Base-by-base conservation (phyloP, 2,797 vertebrate species). In the Cetoscarus ocellatus region DNA sequence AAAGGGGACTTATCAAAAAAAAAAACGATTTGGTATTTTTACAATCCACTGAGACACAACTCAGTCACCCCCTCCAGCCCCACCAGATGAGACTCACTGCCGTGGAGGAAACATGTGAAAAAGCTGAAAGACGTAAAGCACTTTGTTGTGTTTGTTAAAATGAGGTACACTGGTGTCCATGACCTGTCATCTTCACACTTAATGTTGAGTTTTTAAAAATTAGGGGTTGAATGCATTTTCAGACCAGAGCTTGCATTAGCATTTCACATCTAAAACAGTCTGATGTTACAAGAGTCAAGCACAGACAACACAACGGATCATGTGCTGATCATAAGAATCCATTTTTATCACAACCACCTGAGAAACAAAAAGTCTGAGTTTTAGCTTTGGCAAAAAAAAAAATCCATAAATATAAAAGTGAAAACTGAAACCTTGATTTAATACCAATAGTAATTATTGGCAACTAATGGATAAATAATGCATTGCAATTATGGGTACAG, bases 351-450 rank as follows among this genome's bases (percentile, higher is more conserved):
- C n/a, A 75, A 27, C 52, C 63, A 63, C 54, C 54, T 70, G 49
- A 61, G 68, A 38, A 38, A 70, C 4, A 3, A 56, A 3, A 66
- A 53, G n/a, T 50, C 0, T 4, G 38, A 55, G 60, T 49, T 55
- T 62, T 15, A 12, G 45, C 70, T 79, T 72, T 79, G 63, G 50
- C 45, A 61, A 53, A 65, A 11, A 55, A 39, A n/a, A n/a, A 48
- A 65, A 12, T 43, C 42, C 10, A 35, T 1, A 42, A 10, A 59
- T 6, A 54, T 8, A 14, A 60, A 50, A 39, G 43, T 17, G 14
- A n/a, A n/a, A 35, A 13, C 38, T n/a, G 27, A 3, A 0, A 18
- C 40, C 1, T 14, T 36, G 12, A 47, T 49, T 42, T 9, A 40
- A 57, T 9, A 27, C 55, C 3, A 52, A 51, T 3, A n/a, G 3